Base-by-base conservation (phyloP, 2,888 invertebrate species). In the Charanyca ferruginea region DNA sequence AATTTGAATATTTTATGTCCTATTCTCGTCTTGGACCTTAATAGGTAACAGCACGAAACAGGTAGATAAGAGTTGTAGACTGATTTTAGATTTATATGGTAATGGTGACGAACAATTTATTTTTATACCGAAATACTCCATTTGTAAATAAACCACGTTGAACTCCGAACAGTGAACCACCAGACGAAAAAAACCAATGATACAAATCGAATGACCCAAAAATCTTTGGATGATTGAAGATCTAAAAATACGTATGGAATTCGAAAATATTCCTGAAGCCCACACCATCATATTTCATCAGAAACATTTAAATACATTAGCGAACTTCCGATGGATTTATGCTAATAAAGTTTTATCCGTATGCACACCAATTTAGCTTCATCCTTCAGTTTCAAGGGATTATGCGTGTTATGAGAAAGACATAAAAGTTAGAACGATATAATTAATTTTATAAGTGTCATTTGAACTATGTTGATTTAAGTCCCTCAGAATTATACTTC, bases 231-330 rank as follows among this genome's bases (percentile, higher is more conserved):
- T 52, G 48, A 58, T 73, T 64, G 53, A 54, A 53, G 2, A 9
- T 58, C 53, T 72, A 54, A 65, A 77, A 73, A 54, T 73, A 77
- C 28, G 41, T 16, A 73, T 25, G 38, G 44, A 25, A 58, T 71
- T 8, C 41, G 1, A 49, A 77, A 55, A 52, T 63, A 11, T 62
- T 55, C 35, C 41, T n/a, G 35, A 48, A 60, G 44, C 55, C 48
- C 44, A 52, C 45, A 45, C 18, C 55, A 45, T 35, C 32, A 63
- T 32, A 60, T 68, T 65, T 79, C 61, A 45, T 47, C 49, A 23
- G 35, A 52, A 51, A 51, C 23, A 51, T 60, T 62, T 63, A 45
- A 54, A 57, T 49, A 23, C 20, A 63, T 74, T 73, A 72, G 73
- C 41, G 25, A 73, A 73, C 49, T 61, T 61, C 25, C 23, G 49